Evolutionary conservation across 2,888 invertebrate species (phyloP).

Genomic region (Rhingia campestris): DNA sequence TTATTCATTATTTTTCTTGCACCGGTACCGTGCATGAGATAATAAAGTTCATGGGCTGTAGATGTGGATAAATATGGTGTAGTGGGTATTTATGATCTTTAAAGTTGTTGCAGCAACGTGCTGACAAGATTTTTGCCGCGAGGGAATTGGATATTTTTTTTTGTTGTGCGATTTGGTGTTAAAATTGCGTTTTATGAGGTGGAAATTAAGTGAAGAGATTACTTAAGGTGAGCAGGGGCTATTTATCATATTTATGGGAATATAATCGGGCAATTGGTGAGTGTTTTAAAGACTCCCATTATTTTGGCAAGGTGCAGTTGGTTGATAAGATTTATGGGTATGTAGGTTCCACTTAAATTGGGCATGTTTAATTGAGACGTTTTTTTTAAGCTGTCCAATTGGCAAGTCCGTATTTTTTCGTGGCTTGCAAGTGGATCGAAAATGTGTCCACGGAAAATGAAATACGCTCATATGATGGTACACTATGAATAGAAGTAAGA

Average conservation of each 20-base stretch:
- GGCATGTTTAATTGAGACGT: not conserved
- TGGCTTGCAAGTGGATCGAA: no score
- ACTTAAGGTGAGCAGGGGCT: not conserved
- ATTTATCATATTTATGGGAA: slow-evolving; percentile 14
- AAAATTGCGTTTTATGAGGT: slow-evolving; percentile 23
- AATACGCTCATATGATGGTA: no score
- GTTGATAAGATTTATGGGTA: not conserved
- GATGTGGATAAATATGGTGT: slow-evolving; percentile 18
- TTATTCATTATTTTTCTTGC: slow-evolving; percentile 4
- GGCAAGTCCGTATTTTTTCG: no score
- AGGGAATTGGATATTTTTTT: not conserved
- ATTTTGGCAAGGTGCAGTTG: not conserved
- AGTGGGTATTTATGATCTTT: slow-evolving; percentile 48
- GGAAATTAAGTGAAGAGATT: slow-evolving; percentile 2
- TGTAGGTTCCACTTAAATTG: not conserved
- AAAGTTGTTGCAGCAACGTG: slow-evolving; percentile 3
- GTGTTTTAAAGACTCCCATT: not conserved
- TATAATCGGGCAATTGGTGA: not conserved
- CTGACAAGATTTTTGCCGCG: not conserved
- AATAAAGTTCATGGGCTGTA: slow-evolving; percentile 58
- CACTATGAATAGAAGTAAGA: no score
- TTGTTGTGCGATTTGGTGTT: not conserved
- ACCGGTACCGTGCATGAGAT: slow-evolving; percentile 43
- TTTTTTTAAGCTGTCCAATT: no score
- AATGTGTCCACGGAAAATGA: no score